Conservation (phyloP, 2,113 vertebrate species). For the Odontesthes bonariensis region DNA sequence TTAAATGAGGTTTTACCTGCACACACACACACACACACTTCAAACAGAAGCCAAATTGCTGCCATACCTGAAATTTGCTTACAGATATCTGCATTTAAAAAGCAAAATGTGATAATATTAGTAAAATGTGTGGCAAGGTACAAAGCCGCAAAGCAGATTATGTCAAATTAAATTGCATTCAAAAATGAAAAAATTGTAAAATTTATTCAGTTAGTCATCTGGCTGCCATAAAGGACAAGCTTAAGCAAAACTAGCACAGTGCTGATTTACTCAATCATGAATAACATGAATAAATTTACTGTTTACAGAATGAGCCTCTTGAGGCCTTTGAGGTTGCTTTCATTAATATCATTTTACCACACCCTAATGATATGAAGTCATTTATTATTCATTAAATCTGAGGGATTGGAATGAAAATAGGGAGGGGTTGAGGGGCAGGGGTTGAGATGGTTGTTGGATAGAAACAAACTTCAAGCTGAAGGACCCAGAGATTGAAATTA, state of each 20-base stretch:
- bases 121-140: slow-evolving; percentile 19
- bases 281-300: background rate
- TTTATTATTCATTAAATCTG: background rate
- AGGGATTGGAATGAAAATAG: background rate
- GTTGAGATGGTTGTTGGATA: background rate
- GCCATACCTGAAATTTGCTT: background rate
- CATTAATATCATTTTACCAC: background rate
- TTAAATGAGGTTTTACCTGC: background rate
- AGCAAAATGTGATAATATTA: background rate
- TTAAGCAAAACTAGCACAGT: slow-evolving; percentile 7
- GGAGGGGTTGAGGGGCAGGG: background rate
- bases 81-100: slow-evolving; percentile 13
- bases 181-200: slow-evolving; percentile 10
- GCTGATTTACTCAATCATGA: background rate
- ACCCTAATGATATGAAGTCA: background rate
- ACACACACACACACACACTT: background rate
- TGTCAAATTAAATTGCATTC: background rate
- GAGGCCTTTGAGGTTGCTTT: background rate
- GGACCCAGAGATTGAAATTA: no score
- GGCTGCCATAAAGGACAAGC: background rate
- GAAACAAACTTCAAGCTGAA: background rate
- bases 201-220: slow-evolving; percentile 5
- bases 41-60: background rate
- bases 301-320: background rate
- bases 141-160: slow-evolving; percentile 8